Evolutionary conservation across 2,797 vertebrate species (phyloP), one percentile per base, ranked within the genome.

Genomic region (Clarias platycephalus): DNA sequence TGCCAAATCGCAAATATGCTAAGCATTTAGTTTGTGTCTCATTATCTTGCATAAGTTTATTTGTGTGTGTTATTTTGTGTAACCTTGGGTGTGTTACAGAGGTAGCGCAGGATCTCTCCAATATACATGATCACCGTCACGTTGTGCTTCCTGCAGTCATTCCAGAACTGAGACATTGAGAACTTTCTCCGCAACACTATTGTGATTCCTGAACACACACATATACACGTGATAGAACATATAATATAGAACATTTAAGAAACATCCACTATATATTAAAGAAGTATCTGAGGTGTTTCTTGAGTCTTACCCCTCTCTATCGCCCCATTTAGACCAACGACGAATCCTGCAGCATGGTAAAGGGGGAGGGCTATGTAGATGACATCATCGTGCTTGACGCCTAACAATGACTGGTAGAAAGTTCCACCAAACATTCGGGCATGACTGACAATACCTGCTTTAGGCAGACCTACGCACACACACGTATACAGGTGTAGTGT

Each of bases 271-370:
- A 15, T 1, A 2, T 75, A 49, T 34, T 55, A 10, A 10, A 16
- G 9, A 67, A 5, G 80, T 79, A 24, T 18, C 0, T 28, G 13
- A 55, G 44, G 0, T 34, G 75, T 78, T 76, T 28, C 15, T 55
- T 31, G 53, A 81, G 10, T 82, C 64, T 22, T 16, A 96, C 95
- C 95, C 81, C 85, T 81, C 60, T 86, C 24, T 28, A 96, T 93
- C 37, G 90, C 90, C 22, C 95, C 93, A 0, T 88, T 80, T 7
- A 95, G 1, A 9, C 94, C 95, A 72, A 95, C 1, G 44, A 93
- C 1, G 57, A 95, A 89, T 0, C 91, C 95, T 12, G 95, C 87
- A 6, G 92, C 94, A 83, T 96, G 95, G 85, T 95, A 96, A 18
- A 96, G 88, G 1, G 95, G 96, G 5, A 96, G 90, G 2, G 92